phyloP scores from a whole-genome alignment of 2,888 invertebrate genomes.

The Meteorus colon region DNA sequence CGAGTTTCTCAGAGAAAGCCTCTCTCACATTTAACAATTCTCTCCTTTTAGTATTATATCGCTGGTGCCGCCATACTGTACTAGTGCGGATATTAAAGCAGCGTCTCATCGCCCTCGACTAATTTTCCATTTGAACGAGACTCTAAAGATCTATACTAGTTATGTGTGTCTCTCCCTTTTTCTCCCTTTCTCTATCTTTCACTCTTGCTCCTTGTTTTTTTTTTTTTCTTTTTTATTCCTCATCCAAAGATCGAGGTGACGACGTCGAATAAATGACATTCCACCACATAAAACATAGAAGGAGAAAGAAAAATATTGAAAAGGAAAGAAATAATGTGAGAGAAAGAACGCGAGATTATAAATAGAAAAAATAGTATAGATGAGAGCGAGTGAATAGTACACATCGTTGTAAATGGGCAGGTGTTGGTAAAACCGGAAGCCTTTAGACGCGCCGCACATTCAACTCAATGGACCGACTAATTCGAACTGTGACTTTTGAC shows the following conservation, averaged over 20 bases:
- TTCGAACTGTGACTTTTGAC: slow-evolving; percentile 72
- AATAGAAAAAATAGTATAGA: neutral
- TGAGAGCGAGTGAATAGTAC: neutral
- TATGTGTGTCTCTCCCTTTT: slow-evolving; percentile 1
- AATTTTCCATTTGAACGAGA: slow-evolving; percentile 57
- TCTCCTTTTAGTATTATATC: slow-evolving; percentile 47
- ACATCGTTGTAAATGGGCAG: slow-evolving; percentile 62
- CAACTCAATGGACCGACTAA: slow-evolving; percentile 70
- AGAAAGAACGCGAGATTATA: slow-evolving; percentile 8
- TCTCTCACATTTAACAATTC: slow-evolving; percentile 48
- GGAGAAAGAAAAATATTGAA: neutral
- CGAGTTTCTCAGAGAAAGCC: slow-evolving; percentile 33
- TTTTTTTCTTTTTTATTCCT: slow-evolving; percentile 13
- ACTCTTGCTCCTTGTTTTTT: slow-evolving; percentile 28
- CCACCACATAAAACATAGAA: neutral
- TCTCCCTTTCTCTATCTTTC: neutral
- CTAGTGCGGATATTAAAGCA: slow-evolving; percentile 61
- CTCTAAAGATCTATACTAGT: slow-evolving; percentile 39
- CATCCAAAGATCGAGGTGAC: slow-evolving; percentile 18
- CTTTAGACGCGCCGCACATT: slow-evolving; percentile 66
- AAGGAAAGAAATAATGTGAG: neutral
- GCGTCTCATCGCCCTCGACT: slow-evolving; percentile 60
- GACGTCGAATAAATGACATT: slow-evolving; percentile 24
- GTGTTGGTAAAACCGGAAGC: slow-evolving; percentile 71
- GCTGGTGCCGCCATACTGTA: slow-evolving; percentile 49